phyloP scores from a whole-genome alignment of 2,888 invertebrate genomes.

The Microplitis manilae region DNA sequence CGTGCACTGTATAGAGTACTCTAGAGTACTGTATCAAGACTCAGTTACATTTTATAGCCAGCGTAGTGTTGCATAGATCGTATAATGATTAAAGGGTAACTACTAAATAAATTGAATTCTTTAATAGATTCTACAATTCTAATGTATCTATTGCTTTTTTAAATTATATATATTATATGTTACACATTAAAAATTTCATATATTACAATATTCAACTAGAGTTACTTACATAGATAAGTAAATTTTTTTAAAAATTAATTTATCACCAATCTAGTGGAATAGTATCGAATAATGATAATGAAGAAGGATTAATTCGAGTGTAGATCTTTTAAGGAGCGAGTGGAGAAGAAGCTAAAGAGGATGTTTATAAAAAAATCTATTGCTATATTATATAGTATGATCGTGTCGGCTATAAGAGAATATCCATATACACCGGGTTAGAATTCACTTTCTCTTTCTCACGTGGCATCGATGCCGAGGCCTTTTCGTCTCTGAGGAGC shows the following conservation, averaged over 20 bases:
- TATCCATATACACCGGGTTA: slow-evolving; percentile 12
- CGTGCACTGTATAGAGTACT: slow-evolving; percentile 18
- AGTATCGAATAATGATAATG: background rate
- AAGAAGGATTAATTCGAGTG: slow-evolving; percentile 15
- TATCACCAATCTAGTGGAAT: no score
- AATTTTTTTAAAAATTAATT: no score
- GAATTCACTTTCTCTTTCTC: slow-evolving; percentile 66
- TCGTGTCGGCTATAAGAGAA: slow-evolving; percentile 24
- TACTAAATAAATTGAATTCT: slow-evolving; percentile 11
- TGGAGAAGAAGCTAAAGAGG: slow-evolving; percentile 5
- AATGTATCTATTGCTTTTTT: background rate
- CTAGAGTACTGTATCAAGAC: background rate
- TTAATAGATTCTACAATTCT: background rate
- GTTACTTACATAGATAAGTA: no score
- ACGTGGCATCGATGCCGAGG: slow-evolving; percentile 57
- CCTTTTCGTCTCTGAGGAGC: slow-evolving; percentile 46
- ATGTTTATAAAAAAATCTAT: background rate
- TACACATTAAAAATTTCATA: no score
- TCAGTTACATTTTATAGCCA: background rate
- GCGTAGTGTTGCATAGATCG: background rate
- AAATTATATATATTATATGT: background rate
- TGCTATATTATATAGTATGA: background rate
- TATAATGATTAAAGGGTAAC: slow-evolving; percentile 10
- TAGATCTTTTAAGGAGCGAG: slow-evolving; percentile 13
- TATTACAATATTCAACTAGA: no score